Evolutionary conservation across 1,140 invertebrate species (phyloP), one percentile per base, ranked within the genome.

Genomic region (Ctenoplectra terminalis): DNA sequence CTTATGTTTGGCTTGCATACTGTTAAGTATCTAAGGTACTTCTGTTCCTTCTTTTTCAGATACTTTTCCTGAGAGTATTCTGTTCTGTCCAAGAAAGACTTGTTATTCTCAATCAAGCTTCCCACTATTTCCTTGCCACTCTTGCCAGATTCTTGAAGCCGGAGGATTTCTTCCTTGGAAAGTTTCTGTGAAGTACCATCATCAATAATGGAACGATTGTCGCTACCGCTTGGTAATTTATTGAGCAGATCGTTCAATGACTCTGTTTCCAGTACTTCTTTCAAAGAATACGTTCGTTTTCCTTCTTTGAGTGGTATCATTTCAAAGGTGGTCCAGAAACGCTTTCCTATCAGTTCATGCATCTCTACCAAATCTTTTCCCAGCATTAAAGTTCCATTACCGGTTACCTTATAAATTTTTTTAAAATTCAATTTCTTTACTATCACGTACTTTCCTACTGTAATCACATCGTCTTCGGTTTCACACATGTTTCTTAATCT

Each of bases 61-160:
- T 99, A 99, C 92, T 99, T 99, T 87, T 98, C 97, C 92, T 99
- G 98, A 0, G 98, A 97, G 92, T 96, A 99, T 89, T 97, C 97
- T 1, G 98, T 99, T 95, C 99, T 99, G 46, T 95, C 94, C 40
- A 95, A 94, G 92, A 98, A 98, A 15, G 98, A 98, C 80, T 96
- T 96, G 58, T 98, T 99, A 91, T 99, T 99, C 82, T 96, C 96
- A 56, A 99, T 96, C 7, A 99, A 94, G 61, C 96, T 96, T 76
- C 96, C 96, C 48, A 99, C 96, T 78, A 99, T 98, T 90, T 97
- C 96, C 74, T 96, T 96, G 1, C 97, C 97, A 75, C 95, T 96
- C 29, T 95, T 94, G 31, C 97, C 96, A 77, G 96, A 95, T 70
- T 96, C 96, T 81, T 96, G 96, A 29, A 99, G 92, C 58, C 95